Evolutionary conservation across 2,113 vertebrate species (phyloP), one percentile per base, ranked within the genome.

Genomic region (Peucedramus taeniatus): DNA sequence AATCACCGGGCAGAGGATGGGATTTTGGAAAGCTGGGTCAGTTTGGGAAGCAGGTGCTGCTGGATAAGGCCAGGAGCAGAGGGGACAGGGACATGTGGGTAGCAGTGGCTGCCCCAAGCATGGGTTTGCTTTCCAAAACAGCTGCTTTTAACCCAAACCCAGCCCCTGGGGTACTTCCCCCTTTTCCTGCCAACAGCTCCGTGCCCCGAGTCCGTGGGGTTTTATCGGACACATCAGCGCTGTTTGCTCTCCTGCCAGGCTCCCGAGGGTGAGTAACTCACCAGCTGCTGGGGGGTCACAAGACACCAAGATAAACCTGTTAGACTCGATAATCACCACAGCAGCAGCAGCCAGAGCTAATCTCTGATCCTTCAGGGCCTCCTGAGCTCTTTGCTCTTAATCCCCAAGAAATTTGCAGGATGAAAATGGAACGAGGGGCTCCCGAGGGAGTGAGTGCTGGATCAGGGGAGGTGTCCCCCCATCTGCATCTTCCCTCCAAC

Each of bases 71-170:
- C 0, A 0, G 3, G 42, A 64, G 15, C 10, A 5, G 30, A 79
- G 68, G 8, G 22, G 8, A 35, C 0, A 0, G 9, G 15, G 51
- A 42, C 42, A 2, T 1, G 1, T 0, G 2, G 19, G 42, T 27
- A 61, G 21, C 30, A 3, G 39, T 3, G 3, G 7, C n/a, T 60
- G 40, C 40, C 60, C 50, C 2, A 1, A 4, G 3, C 45, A 31
- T 0, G 0, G 24, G 1, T 75, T 83, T 53, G 8, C 27, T 74
- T 53, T 47, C 60, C 90, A 59, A 49, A 92, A 9, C 9, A 3
- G 21, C 77, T n/a, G 5, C 22, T 21, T 15, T 81, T 11, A 42
- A 54, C 61, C 74, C 92, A 39, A 63, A 68, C 4, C 4, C 65
- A 44, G 24, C 6, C 37, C 61, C 45, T 27, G 1, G 2, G 31